Evolutionary conservation across 2,797 vertebrate genomes (phyloP).

Genomic region (Halcyon leucocephala): DNA sequence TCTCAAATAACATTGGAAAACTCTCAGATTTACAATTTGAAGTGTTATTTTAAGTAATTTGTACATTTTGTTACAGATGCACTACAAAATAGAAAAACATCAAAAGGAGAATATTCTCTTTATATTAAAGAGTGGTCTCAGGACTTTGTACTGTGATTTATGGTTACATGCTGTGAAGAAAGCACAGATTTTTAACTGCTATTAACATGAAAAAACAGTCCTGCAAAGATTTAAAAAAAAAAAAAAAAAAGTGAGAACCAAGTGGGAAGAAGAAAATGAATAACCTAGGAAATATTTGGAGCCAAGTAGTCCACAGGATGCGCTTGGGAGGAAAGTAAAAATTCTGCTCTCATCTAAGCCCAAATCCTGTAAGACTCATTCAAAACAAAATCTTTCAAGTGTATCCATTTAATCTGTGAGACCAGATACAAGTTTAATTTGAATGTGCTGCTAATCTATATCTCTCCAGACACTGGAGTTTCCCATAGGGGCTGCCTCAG

Average conservation of each 20-base stretch:
- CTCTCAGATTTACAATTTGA: not conserved
- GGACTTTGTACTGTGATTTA: not conserved
- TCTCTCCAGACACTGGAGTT: not conserved
- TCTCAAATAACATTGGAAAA: not conserved
- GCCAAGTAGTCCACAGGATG: not conserved
- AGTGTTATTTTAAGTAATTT: not conserved
- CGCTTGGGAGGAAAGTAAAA: constrained; percentile 25
- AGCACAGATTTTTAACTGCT: not conserved
- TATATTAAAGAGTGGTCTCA: not conserved
- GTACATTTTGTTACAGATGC: not conserved
- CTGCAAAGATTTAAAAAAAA: not conserved
- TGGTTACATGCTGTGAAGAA: not conserved
- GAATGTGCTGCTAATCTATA: constrained; percentile 62
- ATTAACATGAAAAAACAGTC: not conserved
- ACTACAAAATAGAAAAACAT: not conserved
- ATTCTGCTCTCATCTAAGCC: constrained; percentile 54
- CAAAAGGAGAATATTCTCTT: not conserved
- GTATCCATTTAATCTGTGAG: constrained; percentile 63
- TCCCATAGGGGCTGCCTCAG: not conserved
- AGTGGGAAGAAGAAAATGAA: not conserved
- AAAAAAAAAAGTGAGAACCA: not conserved
- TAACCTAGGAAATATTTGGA: not conserved
- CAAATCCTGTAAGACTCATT: constrained; percentile 61
- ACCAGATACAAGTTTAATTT: constrained; percentile 60
- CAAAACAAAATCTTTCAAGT: constrained; percentile 62